Percentiles rank a stretch among this genome's conserved stretches.
Conservation (phyloP, 2,888 invertebrate genomes). For the Argyresthia albistria region DNA sequence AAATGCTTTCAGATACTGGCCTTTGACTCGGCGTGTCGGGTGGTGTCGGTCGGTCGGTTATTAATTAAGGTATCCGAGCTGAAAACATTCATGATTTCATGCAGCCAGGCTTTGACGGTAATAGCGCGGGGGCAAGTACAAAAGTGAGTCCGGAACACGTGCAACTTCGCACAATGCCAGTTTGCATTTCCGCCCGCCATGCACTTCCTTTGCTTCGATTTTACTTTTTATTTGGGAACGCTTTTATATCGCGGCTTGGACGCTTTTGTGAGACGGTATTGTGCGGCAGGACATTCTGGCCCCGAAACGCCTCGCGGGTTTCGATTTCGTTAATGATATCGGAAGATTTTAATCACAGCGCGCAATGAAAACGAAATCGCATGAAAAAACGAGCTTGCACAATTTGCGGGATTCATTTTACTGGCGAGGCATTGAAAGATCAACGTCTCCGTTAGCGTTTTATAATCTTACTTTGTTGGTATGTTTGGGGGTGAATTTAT, state of each 20-base stretch:
- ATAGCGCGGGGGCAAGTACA: slow-evolving; percentile 49
- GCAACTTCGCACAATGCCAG: slow-evolving; percentile 66
- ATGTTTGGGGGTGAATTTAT: slow-evolving; percentile 29
- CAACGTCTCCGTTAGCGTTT: too few species aligned
- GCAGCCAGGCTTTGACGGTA: slow-evolving; percentile 38
- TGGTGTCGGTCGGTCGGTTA: slow-evolving; percentile 12
- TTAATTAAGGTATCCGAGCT: slow-evolving; percentile 17
- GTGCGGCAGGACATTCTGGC: slow-evolving; percentile 55
- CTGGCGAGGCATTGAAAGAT: too few species aligned
- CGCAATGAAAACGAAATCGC: slow-evolving; percentile 55
- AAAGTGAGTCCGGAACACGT: slow-evolving; percentile 63
- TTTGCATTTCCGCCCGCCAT: slow-evolving; percentile 69
- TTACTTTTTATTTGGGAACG: slow-evolving; percentile 61
- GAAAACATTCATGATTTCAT: slow-evolving; percentile 37
- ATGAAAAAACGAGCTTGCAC: slow-evolving; percentile 19
- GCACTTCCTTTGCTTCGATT: slow-evolving; percentile 67
- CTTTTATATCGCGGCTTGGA: slow-evolving; percentile 58
- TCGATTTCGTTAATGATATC: slow-evolving; percentile 71
- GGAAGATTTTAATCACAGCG: slow-evolving; percentile 44
- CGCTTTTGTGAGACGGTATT: slow-evolving; percentile 28
- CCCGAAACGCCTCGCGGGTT: slow-evolving; percentile 62
- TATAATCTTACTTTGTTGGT: slow-evolving; percentile 13
- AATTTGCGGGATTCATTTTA: too few species aligned
- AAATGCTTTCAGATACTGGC: too few species aligned
- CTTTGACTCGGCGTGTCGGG: too few species aligned